Conservation (phyloP, 2,113 vertebrate genomes). For the Nothocercus julius region DNA sequence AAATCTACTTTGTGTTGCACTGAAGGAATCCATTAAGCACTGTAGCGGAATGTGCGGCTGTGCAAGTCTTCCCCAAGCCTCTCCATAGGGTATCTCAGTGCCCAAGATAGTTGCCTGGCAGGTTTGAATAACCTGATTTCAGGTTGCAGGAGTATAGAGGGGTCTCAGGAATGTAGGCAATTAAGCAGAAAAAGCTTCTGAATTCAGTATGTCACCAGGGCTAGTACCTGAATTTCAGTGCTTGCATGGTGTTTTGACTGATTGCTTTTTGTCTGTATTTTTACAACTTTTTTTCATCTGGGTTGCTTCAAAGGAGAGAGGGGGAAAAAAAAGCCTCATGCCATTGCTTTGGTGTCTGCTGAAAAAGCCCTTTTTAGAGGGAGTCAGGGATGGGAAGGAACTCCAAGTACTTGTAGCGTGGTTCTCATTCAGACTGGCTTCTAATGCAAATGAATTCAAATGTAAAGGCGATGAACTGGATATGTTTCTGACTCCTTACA, state of each 20-base stretch:
- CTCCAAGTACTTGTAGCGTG: rapidly evolving
- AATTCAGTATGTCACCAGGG: not conserved
- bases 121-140: not conserved
- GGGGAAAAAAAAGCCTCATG: not conserved
- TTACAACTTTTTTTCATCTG: too few relatives aligned
- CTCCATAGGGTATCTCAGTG: not conserved
- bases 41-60: not conserved
- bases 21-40: conserved; percentile 20
- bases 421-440: not conserved
- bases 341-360: not conserved
- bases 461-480: not conserved
- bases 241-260: too few relatives aligned
- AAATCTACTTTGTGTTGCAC: not conserved
- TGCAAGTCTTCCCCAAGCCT: not conserved
- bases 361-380: not conserved
- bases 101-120: not conserved
- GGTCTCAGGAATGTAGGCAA: not conserved
- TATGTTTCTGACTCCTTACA: not conserved
- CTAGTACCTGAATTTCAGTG: not conserved
- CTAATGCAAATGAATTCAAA: not conserved
- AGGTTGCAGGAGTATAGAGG: not conserved
- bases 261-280: too few relatives aligned
- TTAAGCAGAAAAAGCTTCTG: rapidly evolving
- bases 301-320: not conserved
- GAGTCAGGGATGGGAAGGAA: rapidly evolving